Base-by-base conservation (phyloP, 2,888 invertebrate genomes). In the Leucania comma region DNA sequence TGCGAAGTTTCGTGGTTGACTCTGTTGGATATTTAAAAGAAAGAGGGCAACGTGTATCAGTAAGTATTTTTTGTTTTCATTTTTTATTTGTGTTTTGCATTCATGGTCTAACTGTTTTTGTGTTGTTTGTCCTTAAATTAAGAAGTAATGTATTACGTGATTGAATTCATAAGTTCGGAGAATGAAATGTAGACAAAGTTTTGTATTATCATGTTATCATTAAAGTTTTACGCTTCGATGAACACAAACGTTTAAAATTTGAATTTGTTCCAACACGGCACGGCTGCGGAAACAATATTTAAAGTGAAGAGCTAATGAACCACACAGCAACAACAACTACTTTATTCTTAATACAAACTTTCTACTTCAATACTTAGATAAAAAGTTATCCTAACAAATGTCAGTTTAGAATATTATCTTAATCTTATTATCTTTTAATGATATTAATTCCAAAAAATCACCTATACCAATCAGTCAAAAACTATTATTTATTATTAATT, bases 11-110 rank as follows among this genome's bases (percentile, higher is more conserved):
- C 2, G 26, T 54, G 42, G 20, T 32, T 20, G 57, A 8, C 20
- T 53, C 56, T 62, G 72, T 68, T 65, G 20, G 12, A 35, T 61
- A 53, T 58, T 62, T 29, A 10, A 26, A 38, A 59, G 35, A 72
- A 65, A 70, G 26, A 5, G 32, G 20, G 58, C 63, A 63, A 56
- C 63, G 66, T 74, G n/a, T 48, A 62, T 68, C 56, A 81, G 84
- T 84, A 38, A 75, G 81, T 54, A 35, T 42, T 54, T 75, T 79
- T 82, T 78, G 83, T 81, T 82, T 69, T 84, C 67, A 74, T 84
- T 82, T 73, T 82, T 70, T 78, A 63, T 66, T 80, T 70, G 38
- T 71, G 24, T 68, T 24, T 29, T 53, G 24, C 42, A 67, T 56
- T 64, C 57, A 67, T 29, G n/a, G 24, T 48, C 10, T 48, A 24